These are phyloP conservation scores for Listrodromus nycthemerus DNA, from an alignment of 2,888 invertebrate genomes.

Conservation along the genomic window DNA sequence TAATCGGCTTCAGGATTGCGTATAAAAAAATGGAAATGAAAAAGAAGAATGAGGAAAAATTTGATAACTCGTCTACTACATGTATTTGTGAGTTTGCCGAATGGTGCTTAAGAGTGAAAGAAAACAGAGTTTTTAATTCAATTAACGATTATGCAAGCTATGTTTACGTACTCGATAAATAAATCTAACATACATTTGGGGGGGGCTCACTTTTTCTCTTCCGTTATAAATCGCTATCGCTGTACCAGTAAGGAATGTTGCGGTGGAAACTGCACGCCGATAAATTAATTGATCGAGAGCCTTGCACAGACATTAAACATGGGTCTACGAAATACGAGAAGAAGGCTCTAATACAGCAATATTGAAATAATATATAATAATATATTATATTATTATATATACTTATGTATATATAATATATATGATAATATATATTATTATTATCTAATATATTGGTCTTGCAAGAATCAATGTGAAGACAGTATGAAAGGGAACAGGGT, in stretches of 20 bases:
- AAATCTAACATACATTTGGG: constrained; percentile 58
- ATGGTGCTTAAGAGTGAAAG: constrained; percentile 22
- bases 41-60: constrained; percentile 7
- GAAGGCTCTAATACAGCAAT: constrained; percentile 10
- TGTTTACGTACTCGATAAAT: constrained; percentile 57
- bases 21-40: constrained; percentile 24
- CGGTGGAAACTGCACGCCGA: constrained; percentile 60
- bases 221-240: constrained; percentile 59
- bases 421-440: too few relatives aligned
- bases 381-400: too few relatives aligned
- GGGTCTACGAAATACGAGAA: neutral
- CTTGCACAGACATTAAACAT: neutral
- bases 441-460: neutral
- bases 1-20: constrained; percentile 31
- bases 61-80: constrained; percentile 34
- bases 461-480: neutral
- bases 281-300: constrained; percentile 32
- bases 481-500: neutral
- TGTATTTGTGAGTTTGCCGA: constrained; percentile 5
- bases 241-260: constrained; percentile 68
- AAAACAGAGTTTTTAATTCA: constrained; percentile 47
- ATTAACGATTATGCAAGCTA: constrained; percentile 41
- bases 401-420: too few relatives aligned
- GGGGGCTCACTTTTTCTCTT: constrained; percentile 27
- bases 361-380: too few relatives aligned